Evolutionary conservation across 1,140 invertebrate species (phyloP).

Genomic region (Piezodorus guildinii): DNA sequence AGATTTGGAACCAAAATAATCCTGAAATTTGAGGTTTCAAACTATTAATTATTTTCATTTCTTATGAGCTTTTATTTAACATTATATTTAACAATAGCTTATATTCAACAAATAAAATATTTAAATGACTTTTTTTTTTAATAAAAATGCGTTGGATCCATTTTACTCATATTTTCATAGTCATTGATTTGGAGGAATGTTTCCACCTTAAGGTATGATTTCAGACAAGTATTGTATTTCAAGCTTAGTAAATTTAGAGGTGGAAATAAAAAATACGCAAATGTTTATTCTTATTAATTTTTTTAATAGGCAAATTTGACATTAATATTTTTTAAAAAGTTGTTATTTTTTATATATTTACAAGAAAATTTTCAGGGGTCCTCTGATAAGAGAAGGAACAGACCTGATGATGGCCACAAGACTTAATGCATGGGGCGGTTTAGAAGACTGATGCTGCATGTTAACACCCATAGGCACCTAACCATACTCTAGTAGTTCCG

Average conservation of each 20-base stretch:
- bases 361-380: constrained; percentile 1
- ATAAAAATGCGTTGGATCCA: no score
- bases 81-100: no score
- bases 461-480: no score
- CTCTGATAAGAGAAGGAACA: neutral
- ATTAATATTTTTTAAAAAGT: neutral
- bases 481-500: no score
- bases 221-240: neutral
- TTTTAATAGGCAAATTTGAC: neutral
- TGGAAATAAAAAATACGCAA: neutral
- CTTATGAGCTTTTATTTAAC: no score
- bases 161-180: neutral
- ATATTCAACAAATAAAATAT: no score
- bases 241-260: neutral
- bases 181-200: neutral
- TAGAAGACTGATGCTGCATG: neutral
- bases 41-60: no score
- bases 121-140: no score
- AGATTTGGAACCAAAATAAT: no score
- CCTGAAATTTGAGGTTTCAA: no score
- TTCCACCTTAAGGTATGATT: neutral
- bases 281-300: neutral
- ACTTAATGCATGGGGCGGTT: neutral
- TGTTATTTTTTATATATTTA: neutral
- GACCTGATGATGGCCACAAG: neutral